A percentile compares a stretch with the other conserved stretches of the same genome.
Conservation (phyloP, 2,888 invertebrate genomes). For the Lottia scabra region DNA sequence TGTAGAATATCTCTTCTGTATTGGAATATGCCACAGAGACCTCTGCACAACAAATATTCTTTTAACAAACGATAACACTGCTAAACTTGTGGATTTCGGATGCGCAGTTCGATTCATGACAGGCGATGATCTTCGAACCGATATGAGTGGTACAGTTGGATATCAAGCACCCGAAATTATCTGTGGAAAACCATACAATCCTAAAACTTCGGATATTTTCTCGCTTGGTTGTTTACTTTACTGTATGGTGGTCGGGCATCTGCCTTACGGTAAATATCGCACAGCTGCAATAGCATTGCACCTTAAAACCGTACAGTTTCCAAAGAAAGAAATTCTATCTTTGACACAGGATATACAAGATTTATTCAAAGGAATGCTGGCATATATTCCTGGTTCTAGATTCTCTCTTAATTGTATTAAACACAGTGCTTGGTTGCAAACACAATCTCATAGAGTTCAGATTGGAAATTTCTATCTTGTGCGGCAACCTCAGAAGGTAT, state of each 20-base stretch:
- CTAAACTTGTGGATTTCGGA: conserved; percentile 60
- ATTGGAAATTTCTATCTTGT: conserved; percentile 62
- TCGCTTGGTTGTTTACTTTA: conserved; percentile 59
- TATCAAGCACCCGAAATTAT: conserved; percentile 62
- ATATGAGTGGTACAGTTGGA: conserved; percentile 48
- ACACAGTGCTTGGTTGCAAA: conserved; percentile 45
- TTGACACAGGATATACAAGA: conserved; percentile 45
- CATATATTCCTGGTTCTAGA: conserved; percentile 47
- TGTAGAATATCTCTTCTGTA: conserved; percentile 49
- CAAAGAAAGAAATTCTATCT: conserved; percentile 31
- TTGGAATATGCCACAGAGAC: conserved; percentile 56
- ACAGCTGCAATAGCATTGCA: conserved; percentile 45
- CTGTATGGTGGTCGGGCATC: conserved; percentile 52
- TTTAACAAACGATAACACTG: conserved; percentile 47
- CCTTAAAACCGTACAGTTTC: conserved; percentile 36
- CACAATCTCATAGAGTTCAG: conserved; percentile 38
- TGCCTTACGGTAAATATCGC: conserved; percentile 50
- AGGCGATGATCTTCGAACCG: conserved; percentile 45
- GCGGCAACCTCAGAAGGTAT: conserved; percentile 55
- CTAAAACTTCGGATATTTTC: conserved; percentile 55
- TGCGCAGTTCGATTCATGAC: conserved; percentile 44
- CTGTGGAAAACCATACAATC: conserved; percentile 49
- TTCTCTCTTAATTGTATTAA: conserved; percentile 49
- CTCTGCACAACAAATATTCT: conserved; percentile 59
- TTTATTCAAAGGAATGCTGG: conserved; percentile 51